Conservation (phyloP, 2,888 invertebrate species). For the Rhyacophila evoluta region DNA sequence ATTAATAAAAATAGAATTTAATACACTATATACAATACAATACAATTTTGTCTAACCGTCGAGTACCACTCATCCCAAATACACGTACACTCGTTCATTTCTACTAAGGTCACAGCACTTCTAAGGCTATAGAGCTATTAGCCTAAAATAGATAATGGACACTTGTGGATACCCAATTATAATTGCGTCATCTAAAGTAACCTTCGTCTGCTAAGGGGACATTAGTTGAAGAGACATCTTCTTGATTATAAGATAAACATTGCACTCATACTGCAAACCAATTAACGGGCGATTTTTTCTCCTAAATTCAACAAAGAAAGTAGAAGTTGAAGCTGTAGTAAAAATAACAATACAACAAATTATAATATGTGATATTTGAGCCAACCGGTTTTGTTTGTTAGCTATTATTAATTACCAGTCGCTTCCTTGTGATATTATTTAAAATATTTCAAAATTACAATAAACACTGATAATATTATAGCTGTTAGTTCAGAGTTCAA, state of each 20-base stretch:
- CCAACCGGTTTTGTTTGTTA: not conserved
- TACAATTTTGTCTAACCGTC: no score
- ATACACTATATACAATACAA: no score
- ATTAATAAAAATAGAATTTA: no score
- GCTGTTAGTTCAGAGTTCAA: no score
- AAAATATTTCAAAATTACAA: no score
- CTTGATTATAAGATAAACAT: not conserved
- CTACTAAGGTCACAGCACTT: not conserved
- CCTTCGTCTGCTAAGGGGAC: not conserved
- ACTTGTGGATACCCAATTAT: not conserved
- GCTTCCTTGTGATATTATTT: no score
- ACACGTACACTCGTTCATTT: no score
- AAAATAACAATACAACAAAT: not conserved
- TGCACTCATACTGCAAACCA: no score
- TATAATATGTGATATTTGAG: not conserved
- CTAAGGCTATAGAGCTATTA: not conserved
- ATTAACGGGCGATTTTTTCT: not conserved
- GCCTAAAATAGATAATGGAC: not conserved
- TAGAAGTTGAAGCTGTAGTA: not conserved
- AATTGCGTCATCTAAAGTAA: not conserved
- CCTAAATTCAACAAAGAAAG: not conserved
- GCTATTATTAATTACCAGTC: no score
- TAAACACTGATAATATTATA: no score
- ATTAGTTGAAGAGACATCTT: not conserved
- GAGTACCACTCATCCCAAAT: no score